phyloP scores from a whole-genome alignment of 1,140 invertebrate genomes.

The Drosophila prosaltans region DNA sequence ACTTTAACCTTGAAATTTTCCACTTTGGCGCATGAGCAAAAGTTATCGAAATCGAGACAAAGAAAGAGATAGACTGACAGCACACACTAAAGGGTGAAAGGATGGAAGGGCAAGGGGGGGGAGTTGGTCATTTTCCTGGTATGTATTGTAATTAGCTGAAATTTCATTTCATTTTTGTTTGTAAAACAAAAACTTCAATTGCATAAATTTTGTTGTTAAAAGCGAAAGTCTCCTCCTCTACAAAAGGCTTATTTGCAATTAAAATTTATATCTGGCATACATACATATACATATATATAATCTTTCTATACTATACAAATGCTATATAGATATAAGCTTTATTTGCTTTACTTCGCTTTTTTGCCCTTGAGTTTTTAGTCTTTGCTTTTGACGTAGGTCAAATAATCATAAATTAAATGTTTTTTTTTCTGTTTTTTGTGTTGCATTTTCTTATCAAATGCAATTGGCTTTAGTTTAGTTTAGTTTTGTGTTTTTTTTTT shows the following conservation, averaged over 20 bases:
- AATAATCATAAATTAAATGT: slow-evolving; percentile 55
- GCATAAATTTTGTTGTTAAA: slow-evolving; percentile 37
- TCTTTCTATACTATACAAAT: not conserved
- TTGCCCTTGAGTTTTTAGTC: slow-evolving; percentile 26
- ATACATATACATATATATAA: not conserved
- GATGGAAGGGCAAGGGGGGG: slow-evolving; percentile 12
- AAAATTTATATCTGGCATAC: slow-evolving; percentile 22
- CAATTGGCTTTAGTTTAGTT: slow-evolving; percentile 51
- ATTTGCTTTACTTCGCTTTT: not conserved
- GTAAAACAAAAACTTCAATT: slow-evolving; percentile 30
- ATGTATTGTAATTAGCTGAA: slow-evolving; percentile 11
- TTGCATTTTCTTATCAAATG: slow-evolving; percentile 51
- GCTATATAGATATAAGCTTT: slow-evolving; percentile 4
- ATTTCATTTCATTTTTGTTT: slow-evolving; percentile 37
- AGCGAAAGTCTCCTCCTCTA: slow-evolving; percentile 60
- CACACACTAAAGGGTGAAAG: not conserved
- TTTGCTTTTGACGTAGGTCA: slow-evolving; percentile 58
- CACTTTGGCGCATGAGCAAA: slow-evolving; percentile 64
- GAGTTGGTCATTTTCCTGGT: slow-evolving; percentile 7
- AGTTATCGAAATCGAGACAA: not conserved
- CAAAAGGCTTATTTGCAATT: slow-evolving; percentile 32
- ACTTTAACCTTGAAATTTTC: slow-evolving; percentile 82
- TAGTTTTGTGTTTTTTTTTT: not conserved
- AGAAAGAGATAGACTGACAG: not conserved
- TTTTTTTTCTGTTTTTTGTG: slow-evolving; percentile 13